Base-by-base conservation (phyloP, 2,113 vertebrate species). In the Hippocampus guttulatus region DNA sequence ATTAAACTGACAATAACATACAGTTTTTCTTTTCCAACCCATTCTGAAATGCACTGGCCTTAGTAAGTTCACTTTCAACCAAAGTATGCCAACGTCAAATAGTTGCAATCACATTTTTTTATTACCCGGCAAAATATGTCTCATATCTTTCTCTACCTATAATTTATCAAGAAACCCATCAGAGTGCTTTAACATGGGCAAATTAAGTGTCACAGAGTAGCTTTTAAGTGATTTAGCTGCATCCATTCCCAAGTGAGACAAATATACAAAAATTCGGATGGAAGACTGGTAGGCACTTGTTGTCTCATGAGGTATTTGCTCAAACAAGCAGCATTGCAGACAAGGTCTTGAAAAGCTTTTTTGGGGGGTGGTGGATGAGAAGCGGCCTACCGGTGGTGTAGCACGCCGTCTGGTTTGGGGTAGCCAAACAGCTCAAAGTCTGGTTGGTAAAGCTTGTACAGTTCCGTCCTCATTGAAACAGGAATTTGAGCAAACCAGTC, bases 351-450 rank as follows among this genome's bases (percentile, higher is more conserved):
- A 62, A 78, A 77, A 76, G 74, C 67, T 77, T 74, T 70, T 49
- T 49, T 49, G 41, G 74, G 18, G 62, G 66, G 57, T 67, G 73
- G 38, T 6, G 33, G 33, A 6, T 38, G 33, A 38, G 5, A 38
- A 38, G 33, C 5, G 21, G 23, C 9, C 75, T 80, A 77, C 64
- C 57, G 21, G 70, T 63, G n/a, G 70, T 92, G 84, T 15, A 95
- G 90, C 25, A 96, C 84, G 40, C 91, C 88, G 67, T 95, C 94
- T 0, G 96, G 95, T 82, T 94, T 93, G 38, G 95, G 92, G 63
- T 98, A 98, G 14, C 95, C 96, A 66, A 98, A 98, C 73, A 98
- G 91, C 70, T 94, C 88, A 72, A 96, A 98, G 78, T 98, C 96
- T 0, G 95, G 92, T 71, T 95, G 91, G 0, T 96, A 98, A 40